Evolutionary conservation across 2,797 vertebrate genomes (phyloP).

Genomic region (Steatocranus sp.): DNA sequence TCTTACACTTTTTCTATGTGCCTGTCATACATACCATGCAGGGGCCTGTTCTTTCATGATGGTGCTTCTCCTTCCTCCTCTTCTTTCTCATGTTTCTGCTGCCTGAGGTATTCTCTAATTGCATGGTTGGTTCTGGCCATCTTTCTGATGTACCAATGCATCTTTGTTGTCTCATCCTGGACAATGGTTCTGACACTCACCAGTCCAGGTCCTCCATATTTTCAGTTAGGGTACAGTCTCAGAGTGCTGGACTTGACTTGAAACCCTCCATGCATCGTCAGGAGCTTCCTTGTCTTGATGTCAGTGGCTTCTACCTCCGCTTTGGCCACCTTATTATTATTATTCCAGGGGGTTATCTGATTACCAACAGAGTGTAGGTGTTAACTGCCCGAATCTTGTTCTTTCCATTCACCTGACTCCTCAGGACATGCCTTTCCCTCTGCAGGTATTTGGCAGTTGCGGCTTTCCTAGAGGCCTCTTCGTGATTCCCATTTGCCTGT

Average conservation of each 20-base stretch:
- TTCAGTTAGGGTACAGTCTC: background rate
- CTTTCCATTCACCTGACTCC: background rate
- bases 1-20: background rate
- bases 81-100: background rate
- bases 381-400: background rate
- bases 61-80: background rate
- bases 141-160: background rate
- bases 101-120: background rate
- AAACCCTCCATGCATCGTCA: background rate
- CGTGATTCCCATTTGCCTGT: background rate
- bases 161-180: background rate
- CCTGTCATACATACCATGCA: background rate
- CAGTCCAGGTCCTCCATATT: background rate
- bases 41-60: background rate
- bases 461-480: background rate
- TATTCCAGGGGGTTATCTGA: background rate
- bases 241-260: background rate
- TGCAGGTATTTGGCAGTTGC: background rate
- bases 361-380: background rate
- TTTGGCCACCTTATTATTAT: background rate
- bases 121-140: background rate
- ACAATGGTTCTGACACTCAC: background rate
- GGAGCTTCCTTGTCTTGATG: background rate
- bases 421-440: background rate
- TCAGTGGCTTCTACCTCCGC: background rate